Conservation (phyloP, 2,888 invertebrate species). For the Hydriomena furcata region DNA sequence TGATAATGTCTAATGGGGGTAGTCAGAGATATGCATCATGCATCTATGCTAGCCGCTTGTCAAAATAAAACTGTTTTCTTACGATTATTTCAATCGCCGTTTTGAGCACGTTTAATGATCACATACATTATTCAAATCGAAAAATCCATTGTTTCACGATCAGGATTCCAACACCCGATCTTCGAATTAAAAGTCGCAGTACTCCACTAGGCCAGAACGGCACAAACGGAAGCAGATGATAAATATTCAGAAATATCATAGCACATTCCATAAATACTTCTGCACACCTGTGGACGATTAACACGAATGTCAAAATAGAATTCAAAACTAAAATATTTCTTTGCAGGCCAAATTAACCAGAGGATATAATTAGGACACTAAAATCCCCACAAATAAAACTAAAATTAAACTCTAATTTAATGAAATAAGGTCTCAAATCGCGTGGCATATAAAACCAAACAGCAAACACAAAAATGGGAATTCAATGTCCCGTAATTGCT, state of each 20-base stretch:
- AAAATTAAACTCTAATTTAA: not conserved
- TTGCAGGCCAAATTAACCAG: constrained; percentile 58
- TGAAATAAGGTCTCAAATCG: constrained; percentile 3
- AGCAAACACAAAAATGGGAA: constrained; percentile 32
- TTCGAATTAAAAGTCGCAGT: too few relatives aligned
- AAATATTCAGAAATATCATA: constrained; percentile 46
- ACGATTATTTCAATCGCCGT: too few relatives aligned
- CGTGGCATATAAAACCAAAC: constrained; percentile 4
- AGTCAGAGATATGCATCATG: too few relatives aligned
- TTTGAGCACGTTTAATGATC: too few relatives aligned
- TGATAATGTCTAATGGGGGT: too few relatives aligned
- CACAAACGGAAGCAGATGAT: constrained; percentile 8
- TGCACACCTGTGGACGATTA: constrained; percentile 75
- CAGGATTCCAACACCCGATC: too few relatives aligned
- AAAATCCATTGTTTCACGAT: too few relatives aligned
- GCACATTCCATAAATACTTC: constrained; percentile 55
- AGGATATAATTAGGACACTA: constrained; percentile 38
- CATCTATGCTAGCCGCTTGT: too few relatives aligned
- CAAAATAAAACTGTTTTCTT: too few relatives aligned
- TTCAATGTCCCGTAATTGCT: constrained; percentile 56
- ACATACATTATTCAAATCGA: too few relatives aligned
- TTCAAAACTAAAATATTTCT: constrained; percentile 64
- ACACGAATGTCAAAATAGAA: constrained; percentile 79
- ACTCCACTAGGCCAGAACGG: too few relatives aligned
- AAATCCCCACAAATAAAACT: not conserved